Percentiles rank a stretch among this genome's conserved stretches.
These are phyloP conservation scores for Sinotaia quadrata DNA, from an alignment of 2,888 invertebrate species.

Conservation along the genomic window DNA sequence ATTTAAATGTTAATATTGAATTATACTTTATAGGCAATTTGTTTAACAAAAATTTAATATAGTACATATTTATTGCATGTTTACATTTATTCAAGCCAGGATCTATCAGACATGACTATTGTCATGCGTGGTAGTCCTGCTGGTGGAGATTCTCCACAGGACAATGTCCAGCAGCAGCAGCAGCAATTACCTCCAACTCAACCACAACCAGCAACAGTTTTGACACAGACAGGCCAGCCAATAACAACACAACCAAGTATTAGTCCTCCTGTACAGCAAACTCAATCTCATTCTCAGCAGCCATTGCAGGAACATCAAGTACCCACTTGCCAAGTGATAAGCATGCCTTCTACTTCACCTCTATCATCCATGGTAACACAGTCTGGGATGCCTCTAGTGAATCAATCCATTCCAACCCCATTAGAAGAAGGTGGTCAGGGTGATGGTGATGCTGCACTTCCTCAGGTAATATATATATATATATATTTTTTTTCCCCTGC, in stretches of 20 bases:
- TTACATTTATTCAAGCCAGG: neutral
- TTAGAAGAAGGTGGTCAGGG: conserved; percentile 56
- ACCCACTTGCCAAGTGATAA: conserved; percentile 17
- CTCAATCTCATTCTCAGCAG: conserved; percentile 18
- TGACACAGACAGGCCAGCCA: conserved; percentile 11
- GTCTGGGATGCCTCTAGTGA: neutral
- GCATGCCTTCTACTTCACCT: conserved; percentile 15
- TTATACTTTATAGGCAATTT: neutral
- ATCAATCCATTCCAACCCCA: conserved; percentile 15
- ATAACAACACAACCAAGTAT: conserved; percentile 19
- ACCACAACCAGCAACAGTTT: conserved; percentile 12
- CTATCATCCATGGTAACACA: conserved; percentile 15
- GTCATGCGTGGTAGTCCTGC: conserved; percentile 70
- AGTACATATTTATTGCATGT: neutral
- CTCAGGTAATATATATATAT: neutral
- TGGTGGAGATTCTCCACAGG: conserved; percentile 67
- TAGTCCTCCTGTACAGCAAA: neutral
- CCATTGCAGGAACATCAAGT: conserved; percentile 15
- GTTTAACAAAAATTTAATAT: neutral
- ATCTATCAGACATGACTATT: conserved; percentile 65
- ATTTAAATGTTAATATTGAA: neutral
- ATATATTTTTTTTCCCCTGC: neutral
- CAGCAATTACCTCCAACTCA: conserved; percentile 26
- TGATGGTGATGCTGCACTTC: conserved; percentile 41
- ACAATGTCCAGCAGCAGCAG: conserved; percentile 42